These are phyloP conservation scores for Spialia ferax DNA, from an alignment of 2,888 invertebrate genomes.

Conservation along the genomic window DNA sequence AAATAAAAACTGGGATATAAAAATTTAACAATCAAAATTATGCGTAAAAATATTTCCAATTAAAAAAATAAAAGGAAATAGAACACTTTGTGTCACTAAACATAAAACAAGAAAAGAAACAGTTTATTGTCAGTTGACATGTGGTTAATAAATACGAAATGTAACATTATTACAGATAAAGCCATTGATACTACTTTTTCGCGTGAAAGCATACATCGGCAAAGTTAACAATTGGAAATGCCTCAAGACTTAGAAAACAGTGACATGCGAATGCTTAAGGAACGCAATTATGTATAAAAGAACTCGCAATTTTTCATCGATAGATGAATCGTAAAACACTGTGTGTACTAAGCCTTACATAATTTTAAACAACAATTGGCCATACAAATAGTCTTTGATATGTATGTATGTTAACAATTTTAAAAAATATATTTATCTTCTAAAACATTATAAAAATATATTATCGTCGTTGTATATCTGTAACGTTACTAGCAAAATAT, in stretches of 20 bases:
- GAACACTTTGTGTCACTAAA: constrained; percentile 78
- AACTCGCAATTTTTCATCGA: neutral
- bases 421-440: constrained; percentile 56
- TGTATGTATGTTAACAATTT: constrained; percentile 57
- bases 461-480: constrained; percentile 78
- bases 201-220: constrained; percentile 1
- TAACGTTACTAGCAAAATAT: constrained; percentile 64
- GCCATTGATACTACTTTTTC: neutral
- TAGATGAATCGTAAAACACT: neutral
- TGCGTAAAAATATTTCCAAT: constrained; percentile 65
- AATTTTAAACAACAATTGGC: constrained; percentile 42
- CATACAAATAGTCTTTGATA: constrained; percentile 68
- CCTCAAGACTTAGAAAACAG: neutral
- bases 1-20: constrained; percentile 58
- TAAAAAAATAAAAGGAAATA: constrained; percentile 56
- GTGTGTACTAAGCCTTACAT: constrained; percentile 5
- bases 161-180: constrained; percentile 16
- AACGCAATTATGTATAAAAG: neutral
- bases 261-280: neutral
- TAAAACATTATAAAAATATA: constrained; percentile 76
- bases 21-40: constrained; percentile 65
- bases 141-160: constrained; percentile 60
- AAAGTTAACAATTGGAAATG: constrained; percentile 2
- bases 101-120: constrained; percentile 56
- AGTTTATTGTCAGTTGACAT: constrained; percentile 71